Conservation (phyloP, 2,888 invertebrate species). For the Notodonta ziczac region DNA sequence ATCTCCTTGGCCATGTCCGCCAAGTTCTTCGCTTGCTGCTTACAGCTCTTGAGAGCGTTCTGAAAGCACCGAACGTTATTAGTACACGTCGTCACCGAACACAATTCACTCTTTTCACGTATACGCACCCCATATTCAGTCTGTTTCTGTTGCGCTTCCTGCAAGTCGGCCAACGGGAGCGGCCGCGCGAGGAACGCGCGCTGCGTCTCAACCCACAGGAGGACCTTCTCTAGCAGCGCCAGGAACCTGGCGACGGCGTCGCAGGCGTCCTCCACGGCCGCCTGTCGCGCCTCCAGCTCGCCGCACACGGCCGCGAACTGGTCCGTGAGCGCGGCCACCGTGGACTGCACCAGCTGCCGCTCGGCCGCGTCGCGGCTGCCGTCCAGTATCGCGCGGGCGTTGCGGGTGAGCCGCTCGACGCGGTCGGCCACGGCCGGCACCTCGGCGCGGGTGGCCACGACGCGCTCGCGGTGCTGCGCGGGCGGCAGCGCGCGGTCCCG, state of each 20-base stretch:
- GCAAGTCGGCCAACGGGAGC: conserved; percentile 90
- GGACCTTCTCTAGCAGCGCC: conserved; percentile 91
- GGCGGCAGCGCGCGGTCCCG: conserved; percentile 93
- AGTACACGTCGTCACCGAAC: conserved; percentile 10
- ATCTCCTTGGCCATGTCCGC: conserved; percentile 96
- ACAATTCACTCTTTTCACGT: neutral
- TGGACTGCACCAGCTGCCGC: conserved; percentile 89
- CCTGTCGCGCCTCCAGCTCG: conserved; percentile 93
- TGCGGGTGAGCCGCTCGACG: conserved; percentile 90
- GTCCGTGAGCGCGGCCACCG: conserved; percentile 90
- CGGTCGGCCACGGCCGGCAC: conserved; percentile 89
- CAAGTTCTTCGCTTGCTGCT: conserved; percentile 93
- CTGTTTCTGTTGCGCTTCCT: conserved; percentile 92
- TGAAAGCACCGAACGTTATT: conserved; percentile 65
- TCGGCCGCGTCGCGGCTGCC: conserved; percentile 92
- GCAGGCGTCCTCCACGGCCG: conserved; percentile 93
- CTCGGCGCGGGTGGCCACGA: conserved; percentile 91
- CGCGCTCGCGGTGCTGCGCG: conserved; percentile 89
- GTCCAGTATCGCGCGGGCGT: conserved; percentile 91
- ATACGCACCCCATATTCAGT: conserved; percentile 92
- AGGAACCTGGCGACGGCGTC: conserved; percentile 96
- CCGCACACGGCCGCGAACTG: conserved; percentile 91
- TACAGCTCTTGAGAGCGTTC: conserved; percentile 95
- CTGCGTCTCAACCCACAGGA: conserved; percentile 93
- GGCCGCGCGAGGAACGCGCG: conserved; percentile 91